Evolutionary conservation across 2,797 vertebrate genomes (phyloP).

Genomic region (Decapterus maruadsi): DNA sequence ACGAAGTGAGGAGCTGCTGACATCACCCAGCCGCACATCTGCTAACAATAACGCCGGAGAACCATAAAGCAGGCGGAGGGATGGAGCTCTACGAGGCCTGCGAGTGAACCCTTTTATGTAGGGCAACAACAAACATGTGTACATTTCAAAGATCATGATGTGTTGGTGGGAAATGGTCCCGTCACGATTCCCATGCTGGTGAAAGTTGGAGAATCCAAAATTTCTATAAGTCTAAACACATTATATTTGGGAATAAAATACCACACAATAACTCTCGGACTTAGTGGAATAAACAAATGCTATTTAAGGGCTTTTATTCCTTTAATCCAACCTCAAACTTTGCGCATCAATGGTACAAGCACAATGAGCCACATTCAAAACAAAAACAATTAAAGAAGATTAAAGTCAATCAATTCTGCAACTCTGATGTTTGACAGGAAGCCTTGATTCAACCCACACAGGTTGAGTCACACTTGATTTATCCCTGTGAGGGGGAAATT

Average conservation of each 20-base stretch:
- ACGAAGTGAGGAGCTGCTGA: slow-evolving; percentile 31
- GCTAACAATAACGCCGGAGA: slow-evolving; percentile 43
- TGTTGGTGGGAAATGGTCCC: not conserved
- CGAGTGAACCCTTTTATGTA: slow-evolving; percentile 21
- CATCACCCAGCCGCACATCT: slow-evolving; percentile 64
- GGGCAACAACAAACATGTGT: slow-evolving; percentile 12
- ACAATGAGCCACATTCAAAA: too few relatives aligned
- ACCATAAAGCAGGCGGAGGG: slow-evolving; percentile 15
- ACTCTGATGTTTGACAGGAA: not conserved
- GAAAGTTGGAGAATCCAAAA: not conserved
- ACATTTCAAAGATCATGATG: not conserved
- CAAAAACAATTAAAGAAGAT: too few relatives aligned
- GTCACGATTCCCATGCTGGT: not conserved
- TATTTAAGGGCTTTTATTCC: too few relatives aligned
- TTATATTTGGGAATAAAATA: too few relatives aligned
- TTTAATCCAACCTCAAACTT: too few relatives aligned
- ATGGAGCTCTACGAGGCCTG: not conserved
- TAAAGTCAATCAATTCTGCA: slow-evolving; percentile 2
- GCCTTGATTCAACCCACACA: not conserved
- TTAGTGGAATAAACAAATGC: too few relatives aligned
- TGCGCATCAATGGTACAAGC: too few relatives aligned
- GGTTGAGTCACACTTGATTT: not conserved
- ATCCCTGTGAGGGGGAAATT: not conserved
- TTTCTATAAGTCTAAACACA: not conserved
- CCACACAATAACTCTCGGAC: too few relatives aligned